phyloP scores from a whole-genome alignment of 1,140 invertebrate species.

The Drosophila eugracilis region DNA sequence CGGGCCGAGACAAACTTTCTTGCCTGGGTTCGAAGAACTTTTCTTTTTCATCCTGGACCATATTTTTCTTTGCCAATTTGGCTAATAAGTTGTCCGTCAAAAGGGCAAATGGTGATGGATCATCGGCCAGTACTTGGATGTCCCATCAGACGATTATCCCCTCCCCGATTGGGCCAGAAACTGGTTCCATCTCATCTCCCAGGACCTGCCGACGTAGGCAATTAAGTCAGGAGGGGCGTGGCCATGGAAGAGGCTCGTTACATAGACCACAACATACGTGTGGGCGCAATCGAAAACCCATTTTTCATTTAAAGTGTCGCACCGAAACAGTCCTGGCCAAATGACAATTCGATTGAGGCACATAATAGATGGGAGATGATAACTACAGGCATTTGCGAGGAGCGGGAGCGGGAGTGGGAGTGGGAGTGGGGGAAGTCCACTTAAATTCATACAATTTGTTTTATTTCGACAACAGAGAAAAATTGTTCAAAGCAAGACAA shows the following conservation, averaged over 20 bases:
- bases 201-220: conserved; percentile 13
- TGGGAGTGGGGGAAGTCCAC: conserved; percentile 39
- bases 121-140: background rate
- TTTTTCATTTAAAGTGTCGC: conserved; percentile 46
- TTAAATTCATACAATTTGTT: conserved; percentile 75
- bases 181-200: background rate
- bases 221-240: conserved; percentile 32
- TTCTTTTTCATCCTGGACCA: conserved; percentile 17
- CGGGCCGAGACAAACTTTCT: conserved; percentile 40
- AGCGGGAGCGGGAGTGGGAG: too few species aligned
- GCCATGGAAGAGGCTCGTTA: background rate
- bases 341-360: conserved; percentile 65
- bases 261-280: conserved; percentile 20
- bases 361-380: conserved; percentile 68
- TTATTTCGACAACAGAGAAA: conserved; percentile 65
- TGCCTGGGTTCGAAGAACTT: conserved; percentile 1
- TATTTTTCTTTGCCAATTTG: conserved; percentile 38
- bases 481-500: conserved; percentile 65
- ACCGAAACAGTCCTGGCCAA: conserved; percentile 29
- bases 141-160: background rate
- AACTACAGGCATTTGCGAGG: conserved; percentile 65
- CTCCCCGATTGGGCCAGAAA: background rate
- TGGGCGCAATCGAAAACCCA: conserved; percentile 12
- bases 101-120: conserved; percentile 10
- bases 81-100: conserved; percentile 31